Conservation (phyloP, 2,113 vertebrate species). For the Mastomys natalensis region DNA sequence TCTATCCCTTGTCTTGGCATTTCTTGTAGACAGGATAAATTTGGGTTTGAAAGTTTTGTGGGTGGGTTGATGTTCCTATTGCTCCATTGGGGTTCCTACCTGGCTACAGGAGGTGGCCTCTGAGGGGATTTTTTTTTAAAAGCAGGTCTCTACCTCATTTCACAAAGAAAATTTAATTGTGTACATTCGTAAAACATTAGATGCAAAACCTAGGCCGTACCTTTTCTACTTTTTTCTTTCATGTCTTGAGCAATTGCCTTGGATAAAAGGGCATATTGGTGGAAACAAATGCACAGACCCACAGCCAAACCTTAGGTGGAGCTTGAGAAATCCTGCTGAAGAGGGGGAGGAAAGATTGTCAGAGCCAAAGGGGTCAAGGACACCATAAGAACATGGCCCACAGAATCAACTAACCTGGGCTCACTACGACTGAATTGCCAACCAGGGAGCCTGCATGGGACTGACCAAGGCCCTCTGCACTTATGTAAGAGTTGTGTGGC, state of each 20-base stretch:
- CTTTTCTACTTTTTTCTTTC: neutral
- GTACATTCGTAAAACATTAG: neutral
- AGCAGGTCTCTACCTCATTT: slow-evolving; percentile 30
- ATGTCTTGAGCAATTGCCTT: slow-evolving; percentile 33
- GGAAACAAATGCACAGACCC: neutral
- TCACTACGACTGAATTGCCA: neutral
- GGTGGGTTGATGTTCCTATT: too few species aligned
- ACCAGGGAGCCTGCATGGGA: neutral
- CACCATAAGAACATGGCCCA: neutral
- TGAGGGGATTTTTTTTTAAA: neutral
- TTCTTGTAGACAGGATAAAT: too few species aligned
- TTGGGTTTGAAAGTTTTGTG: too few species aligned
- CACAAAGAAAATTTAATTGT: slow-evolving; percentile 12
- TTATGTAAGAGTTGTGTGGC: neutral
- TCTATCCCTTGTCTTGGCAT: too few species aligned
- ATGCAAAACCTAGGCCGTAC: neutral
- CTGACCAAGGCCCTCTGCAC: neutral
- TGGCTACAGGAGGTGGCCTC: too few species aligned
- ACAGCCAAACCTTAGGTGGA: neutral
- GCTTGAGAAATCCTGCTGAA: neutral
- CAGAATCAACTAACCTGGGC: neutral
- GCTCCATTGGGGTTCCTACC: too few species aligned
- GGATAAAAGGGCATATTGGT: neutral
- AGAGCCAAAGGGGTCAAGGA: neutral
- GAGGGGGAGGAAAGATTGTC: neutral